A percentile compares a stretch with the other conserved stretches of the same genome.
These are phyloP conservation scores for Leptopilina myrica DNA, from an alignment of 2,888 invertebrate species.

Conservation along the genomic window DNA sequence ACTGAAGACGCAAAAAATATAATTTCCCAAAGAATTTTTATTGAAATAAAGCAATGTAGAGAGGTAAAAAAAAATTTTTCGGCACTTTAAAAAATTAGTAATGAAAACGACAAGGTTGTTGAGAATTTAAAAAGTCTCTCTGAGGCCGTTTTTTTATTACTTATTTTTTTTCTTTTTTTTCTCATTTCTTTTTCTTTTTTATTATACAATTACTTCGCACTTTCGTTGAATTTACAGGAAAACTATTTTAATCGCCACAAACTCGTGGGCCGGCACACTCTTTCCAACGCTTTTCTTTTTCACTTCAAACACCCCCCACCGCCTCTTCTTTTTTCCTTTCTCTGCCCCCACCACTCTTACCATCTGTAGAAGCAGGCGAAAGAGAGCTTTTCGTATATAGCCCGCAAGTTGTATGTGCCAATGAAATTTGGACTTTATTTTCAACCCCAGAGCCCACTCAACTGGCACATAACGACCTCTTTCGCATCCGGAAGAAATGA, in stretches of 20 bases:
- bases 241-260: constrained; percentile 54
- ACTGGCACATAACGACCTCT: constrained; percentile 35
- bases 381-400: constrained; percentile 25
- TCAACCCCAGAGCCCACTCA: constrained; percentile 28
- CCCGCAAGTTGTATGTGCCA: constrained; percentile 43
- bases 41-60: too few relatives aligned
- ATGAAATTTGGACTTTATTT: constrained; percentile 41
- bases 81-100: neutral
- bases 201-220: constrained; percentile 59
- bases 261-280: constrained; percentile 47
- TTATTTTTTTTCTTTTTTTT: constrained; percentile 32
- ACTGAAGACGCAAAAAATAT: too few relatives aligned
- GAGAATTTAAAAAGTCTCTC: neutral
- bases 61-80: neutral
- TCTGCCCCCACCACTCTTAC: constrained; percentile 27
- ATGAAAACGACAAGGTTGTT: constrained; percentile 5
- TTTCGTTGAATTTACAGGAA: constrained; percentile 47
- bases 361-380: neutral
- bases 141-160: neutral
- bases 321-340: too few relatives aligned
- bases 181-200: constrained; percentile 17
- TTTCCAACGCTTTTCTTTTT: constrained; percentile 44
- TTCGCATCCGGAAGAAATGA: constrained; percentile 38
- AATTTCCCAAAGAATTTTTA: too few relatives aligned
- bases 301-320: constrained; percentile 1